A percentile compares a stretch with the other conserved stretches of the same genome.
Conservation (phyloP, 1,140 invertebrate genomes). For the Microplitis mediator region DNA sequence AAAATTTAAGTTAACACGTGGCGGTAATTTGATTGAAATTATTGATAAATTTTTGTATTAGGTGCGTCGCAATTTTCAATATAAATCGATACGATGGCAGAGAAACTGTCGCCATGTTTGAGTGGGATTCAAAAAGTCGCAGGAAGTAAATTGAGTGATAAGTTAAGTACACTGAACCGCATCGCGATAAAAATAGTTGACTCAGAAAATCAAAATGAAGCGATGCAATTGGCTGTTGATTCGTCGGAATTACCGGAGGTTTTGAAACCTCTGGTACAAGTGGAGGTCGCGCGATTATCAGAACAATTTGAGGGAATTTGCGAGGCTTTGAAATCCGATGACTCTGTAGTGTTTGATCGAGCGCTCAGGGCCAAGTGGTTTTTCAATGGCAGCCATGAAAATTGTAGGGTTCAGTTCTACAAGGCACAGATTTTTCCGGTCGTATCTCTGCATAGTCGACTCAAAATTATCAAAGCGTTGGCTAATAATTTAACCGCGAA, state of each 20-base stretch:
- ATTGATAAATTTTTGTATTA: too few relatives aligned
- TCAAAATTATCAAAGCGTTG: conserved; percentile 39
- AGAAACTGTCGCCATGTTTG: conserved; percentile 2
- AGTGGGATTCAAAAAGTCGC: conserved; percentile 11
- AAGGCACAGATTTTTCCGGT: conserved; percentile 35
- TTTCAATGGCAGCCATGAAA: conserved; percentile 35
- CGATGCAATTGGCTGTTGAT: not conserved
- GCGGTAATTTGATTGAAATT: too few relatives aligned
- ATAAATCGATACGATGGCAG: too few relatives aligned
- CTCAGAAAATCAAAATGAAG: not conserved
- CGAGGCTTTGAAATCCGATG: conserved; percentile 40
- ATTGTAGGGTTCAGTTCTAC: conserved; percentile 39
- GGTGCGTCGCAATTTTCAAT: too few relatives aligned
- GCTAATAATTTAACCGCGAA: conserved; percentile 18
- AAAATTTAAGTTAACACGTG: too few relatives aligned
- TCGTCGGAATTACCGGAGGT: conserved; percentile 24
- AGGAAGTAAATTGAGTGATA: conserved; percentile 9
- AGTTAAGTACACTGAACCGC: conserved; percentile 1
- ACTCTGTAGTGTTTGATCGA: conserved; percentile 34
- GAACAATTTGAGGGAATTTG: conserved; percentile 32
- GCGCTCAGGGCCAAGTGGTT: conserved; percentile 42
- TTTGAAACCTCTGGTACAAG: conserved; percentile 33
- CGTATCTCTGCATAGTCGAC: conserved; percentile 39
- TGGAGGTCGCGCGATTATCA: conserved; percentile 39
- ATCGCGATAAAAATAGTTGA: not conserved